Base-by-base conservation (phyloP, 2,797 vertebrate genomes). In the Agapornis canus region DNA sequence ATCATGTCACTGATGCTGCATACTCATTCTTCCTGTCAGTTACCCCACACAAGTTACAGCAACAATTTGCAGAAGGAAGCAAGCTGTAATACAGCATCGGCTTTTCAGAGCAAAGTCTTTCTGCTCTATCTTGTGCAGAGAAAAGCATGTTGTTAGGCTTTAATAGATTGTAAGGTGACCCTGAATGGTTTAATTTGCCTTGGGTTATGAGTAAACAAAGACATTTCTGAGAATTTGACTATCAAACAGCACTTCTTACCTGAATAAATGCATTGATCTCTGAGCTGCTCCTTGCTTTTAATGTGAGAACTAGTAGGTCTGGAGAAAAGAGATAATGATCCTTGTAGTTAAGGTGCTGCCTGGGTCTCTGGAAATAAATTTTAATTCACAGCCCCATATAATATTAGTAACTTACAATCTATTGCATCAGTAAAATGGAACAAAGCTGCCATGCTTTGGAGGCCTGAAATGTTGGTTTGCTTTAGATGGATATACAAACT, bases 41-140 rank as follows among this genome's bases (percentile, higher is more conserved):
- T 82, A 20, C 26, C 10, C 11, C 11, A 22, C n/a, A 85, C 13
- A 42, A 0, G 0, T 54, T 65, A 48, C 2, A 12, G 37, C 0
- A 1, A 16, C 25, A 64, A 20, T 60, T 85, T 4, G 5, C 29
- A 65, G 32, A 65, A 40, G 25, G 29, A 52, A 89, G 12, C 12
- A 42, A 65, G 52, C 18, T 7, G 6, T 42, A 26, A 14, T 47
- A 29, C 1, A 49, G 27, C 5, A 11, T 52, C 18, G 61, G 13
- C 8, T 48, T 79, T 52, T 57, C 12, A 32, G 45, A 61, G 13
- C 29, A 61, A 4, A 6, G 51, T 4, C 9, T 21, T 10, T 72
- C 39, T 66, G 4, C 21, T 78, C 32, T 35, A 4, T 35, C 49
- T 73, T 48, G 12, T 49, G 32, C 22, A 45, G 40, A 35, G 49